Conservation (phyloP, 2,797 vertebrate genomes). For the Catostomus latipinnis region DNA sequence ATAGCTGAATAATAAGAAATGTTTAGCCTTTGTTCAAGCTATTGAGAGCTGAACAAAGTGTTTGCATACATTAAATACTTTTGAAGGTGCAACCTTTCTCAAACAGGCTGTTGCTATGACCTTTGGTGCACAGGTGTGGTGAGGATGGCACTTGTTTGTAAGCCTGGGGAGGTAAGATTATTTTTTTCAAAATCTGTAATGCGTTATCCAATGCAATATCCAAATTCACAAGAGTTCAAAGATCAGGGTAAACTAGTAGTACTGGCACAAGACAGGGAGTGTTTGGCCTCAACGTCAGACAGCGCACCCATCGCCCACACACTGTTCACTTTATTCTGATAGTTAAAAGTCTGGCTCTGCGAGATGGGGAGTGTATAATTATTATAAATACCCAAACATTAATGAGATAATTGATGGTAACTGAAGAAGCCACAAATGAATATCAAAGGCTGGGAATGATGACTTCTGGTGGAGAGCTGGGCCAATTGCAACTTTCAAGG, state of each 20-base stretch:
- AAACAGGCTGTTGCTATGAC: no score
- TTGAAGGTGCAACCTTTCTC: no score
- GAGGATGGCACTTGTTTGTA: no score
- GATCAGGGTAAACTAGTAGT: neutral
- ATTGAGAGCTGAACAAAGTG: no score
- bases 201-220: neutral
- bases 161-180: no score
- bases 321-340: conserved; percentile 3
- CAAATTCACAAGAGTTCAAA: neutral
- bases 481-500: no score
- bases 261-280: neutral
- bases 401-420: conserved; percentile 4
- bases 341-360: neutral
- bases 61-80: no score
- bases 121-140: no score
- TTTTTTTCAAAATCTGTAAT: no score
- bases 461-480: no score
- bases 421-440: conserved; percentile 6
- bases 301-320: neutral
- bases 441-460: conserved; percentile 8
- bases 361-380: neutral
- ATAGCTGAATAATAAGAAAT: no score
- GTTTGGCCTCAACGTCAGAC: conserved; percentile 1
- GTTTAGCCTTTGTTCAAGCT: no score
- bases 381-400: neutral